Evolutionary conservation across 2,113 vertebrate genomes (phyloP).

Genomic region (Odontesthes bonariensis): DNA sequence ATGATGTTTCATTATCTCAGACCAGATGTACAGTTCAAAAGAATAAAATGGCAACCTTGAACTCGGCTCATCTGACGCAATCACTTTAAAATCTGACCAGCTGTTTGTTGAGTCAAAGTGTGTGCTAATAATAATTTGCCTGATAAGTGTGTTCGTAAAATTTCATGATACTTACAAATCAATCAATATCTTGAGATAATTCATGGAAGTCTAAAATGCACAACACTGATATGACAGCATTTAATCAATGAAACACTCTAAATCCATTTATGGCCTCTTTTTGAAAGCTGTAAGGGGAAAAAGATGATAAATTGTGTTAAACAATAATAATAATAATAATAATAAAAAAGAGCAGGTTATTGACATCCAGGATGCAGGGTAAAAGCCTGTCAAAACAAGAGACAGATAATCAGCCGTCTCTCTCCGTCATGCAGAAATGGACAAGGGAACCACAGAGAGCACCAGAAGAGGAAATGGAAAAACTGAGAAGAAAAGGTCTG

Average conservation of each 20-base stretch:
- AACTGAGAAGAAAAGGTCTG: slow-evolving; percentile 43
- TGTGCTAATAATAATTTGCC: too few species aligned
- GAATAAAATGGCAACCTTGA: slow-evolving; percentile 29
- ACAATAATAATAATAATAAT: too few species aligned
- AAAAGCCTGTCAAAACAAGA: slow-evolving; percentile 51
- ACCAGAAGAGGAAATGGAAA: slow-evolving; percentile 37
- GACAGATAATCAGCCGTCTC: slow-evolving; percentile 36
- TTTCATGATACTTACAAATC: too few species aligned
- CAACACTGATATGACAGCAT: not conserved
- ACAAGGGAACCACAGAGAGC: slow-evolving; percentile 48
- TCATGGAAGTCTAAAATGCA: not conserved
- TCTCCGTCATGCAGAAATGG: slow-evolving; percentile 73
- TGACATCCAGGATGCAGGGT: slow-evolving; percentile 41
- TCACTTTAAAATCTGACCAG: slow-evolving; percentile 28
- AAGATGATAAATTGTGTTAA: slow-evolving; percentile 46
- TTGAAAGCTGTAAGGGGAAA: slow-evolving; percentile 62
- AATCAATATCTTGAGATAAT: not conserved
- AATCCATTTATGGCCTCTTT: slow-evolving; percentile 32
- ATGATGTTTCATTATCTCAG: too few species aligned
- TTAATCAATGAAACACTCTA: slow-evolving; percentile 14
- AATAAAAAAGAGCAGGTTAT: slow-evolving; percentile 38
- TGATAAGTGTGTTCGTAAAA: too few species aligned
- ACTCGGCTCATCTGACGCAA: not conserved
- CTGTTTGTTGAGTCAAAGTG: slow-evolving; percentile 11
- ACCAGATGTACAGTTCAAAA: too few species aligned